Conservation (phyloP, 2,888 invertebrate species). For the Rhodophaea formosa region DNA sequence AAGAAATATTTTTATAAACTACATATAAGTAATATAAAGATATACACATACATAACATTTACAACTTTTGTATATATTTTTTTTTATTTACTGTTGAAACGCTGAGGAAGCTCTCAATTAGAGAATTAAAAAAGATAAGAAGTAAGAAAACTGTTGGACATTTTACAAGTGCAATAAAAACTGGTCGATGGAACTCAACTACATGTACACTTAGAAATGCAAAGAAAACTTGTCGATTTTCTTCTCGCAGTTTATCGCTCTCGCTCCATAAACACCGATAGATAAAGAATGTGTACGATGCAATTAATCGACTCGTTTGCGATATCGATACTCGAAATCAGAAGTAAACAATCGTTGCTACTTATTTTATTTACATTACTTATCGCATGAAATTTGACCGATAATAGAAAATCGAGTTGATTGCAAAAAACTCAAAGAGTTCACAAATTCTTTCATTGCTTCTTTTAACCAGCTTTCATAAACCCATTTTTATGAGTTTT, state of each 20-base stretch:
- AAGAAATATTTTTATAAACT: no score
- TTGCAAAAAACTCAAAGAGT: no score
- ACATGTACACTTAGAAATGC: not conserved
- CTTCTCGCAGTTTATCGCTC: constrained; percentile 11
- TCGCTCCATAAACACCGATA: constrained; percentile 15
- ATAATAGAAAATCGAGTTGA: not conserved
- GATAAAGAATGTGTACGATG: constrained; percentile 14
- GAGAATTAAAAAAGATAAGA: not conserved
- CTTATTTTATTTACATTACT: not conserved
- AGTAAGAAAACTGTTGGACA: not conserved
- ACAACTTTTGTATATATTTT: no score
- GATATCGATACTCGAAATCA: constrained; percentile 5
- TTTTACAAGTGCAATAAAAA: not conserved
- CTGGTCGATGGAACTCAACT: not conserved
- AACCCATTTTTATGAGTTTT: no score
- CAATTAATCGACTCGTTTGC: constrained; percentile 16
- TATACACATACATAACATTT: no score
- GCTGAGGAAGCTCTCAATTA: no score
- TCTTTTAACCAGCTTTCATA: no score
- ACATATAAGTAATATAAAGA: no score
- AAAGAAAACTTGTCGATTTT: constrained; percentile 11
- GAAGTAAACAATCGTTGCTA: constrained; percentile 2
- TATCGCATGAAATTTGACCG: constrained; percentile 8
- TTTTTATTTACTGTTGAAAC: no score
- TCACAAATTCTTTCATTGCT: no score